These are phyloP conservation scores for Drosophila dunni DNA, from an alignment of 1,140 invertebrate species.

Conservation along the genomic window DNA sequence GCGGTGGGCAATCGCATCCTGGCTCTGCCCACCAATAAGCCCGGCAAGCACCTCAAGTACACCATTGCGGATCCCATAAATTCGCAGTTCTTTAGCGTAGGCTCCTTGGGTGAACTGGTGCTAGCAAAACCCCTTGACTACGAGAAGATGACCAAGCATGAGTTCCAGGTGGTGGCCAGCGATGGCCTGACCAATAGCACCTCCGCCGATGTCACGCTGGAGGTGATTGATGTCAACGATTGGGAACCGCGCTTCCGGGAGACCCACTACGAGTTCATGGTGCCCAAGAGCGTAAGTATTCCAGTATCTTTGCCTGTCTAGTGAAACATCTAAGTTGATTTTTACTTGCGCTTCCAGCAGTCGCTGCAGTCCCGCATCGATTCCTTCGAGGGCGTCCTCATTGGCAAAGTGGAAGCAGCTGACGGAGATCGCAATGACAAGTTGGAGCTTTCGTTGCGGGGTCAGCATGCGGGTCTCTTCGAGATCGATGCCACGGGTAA, in stretches of 20 bases:
- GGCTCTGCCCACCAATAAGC: conserved; percentile 87
- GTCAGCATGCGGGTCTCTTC: conserved; percentile 88
- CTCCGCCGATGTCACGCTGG: conserved; percentile 89
- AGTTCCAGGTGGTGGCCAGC: conserved; percentile 92
- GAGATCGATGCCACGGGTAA: conserved; percentile 86
- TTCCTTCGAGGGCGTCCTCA: conserved; percentile 76
- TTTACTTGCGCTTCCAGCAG: conserved; percentile 49
- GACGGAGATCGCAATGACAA: conserved; percentile 92
- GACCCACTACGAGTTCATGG: conserved; percentile 93
- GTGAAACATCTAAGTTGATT: not conserved
- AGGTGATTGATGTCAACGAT: conserved; percentile 95
- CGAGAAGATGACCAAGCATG: conserved; percentile 89
- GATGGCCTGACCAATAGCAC: conserved; percentile 88
- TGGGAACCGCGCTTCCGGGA: conserved; percentile 96
- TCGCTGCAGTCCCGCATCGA: conserved; percentile 69
- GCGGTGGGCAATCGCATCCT: conserved; percentile 89
- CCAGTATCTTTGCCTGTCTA: not conserved
- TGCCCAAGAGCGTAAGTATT: conserved; percentile 79
- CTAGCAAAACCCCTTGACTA: conserved; percentile 92
- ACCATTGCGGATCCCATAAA: conserved; percentile 79
- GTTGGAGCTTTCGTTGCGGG: conserved; percentile 89
- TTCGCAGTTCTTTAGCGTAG: conserved; percentile 87
- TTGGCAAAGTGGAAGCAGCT: conserved; percentile 90
- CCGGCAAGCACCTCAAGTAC: conserved; percentile 86
- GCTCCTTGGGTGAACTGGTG: conserved; percentile 91